Evolutionary conservation across 2,888 invertebrate species (phyloP), one percentile per base, ranked within the genome.

Genomic region (Congeria kusceri): DNA sequence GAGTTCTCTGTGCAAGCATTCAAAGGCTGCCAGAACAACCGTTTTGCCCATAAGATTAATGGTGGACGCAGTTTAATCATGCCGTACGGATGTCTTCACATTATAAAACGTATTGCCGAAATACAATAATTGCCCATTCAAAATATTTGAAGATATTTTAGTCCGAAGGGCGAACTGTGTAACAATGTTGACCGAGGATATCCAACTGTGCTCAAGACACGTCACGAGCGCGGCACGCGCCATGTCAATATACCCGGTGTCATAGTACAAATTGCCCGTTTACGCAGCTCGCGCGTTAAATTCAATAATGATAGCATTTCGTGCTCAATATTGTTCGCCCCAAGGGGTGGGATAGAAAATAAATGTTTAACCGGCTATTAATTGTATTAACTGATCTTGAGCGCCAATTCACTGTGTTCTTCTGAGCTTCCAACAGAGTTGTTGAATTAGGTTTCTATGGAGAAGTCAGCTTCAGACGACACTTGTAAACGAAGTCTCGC

Each of bases 401-500:
- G 80, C 72, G 63, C 57, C 44, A 70, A 47, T 64, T 47, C 67
- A 32, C 63, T 63, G 77, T 28, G 71, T 57, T 32, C 63, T 18
- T 28, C 53, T 44, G 53, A 65, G 61, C 32, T 46, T 65, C 83
- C 80, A 27, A 77, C 69, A 57, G 80, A 25, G 83, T 69, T 71
- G 61, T 77, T 75, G 75, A 80, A 77, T 68, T 74, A 66, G 75
- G 56, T 66, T 63, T 65, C 63, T 67, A 75, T 80, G 29, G 80
- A 68, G 49, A 58, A 72, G 63, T 67, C 79, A 62, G 58, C 44
- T 46, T 46, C 69, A 74, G 77, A 53, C 79, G 83, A 79, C 77
- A 83, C 83, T 83, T 83, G 76, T 77, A 44, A 69, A 67, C 73
- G 83, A 83, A 83, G 67, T 83, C 83, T 79, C 83, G 77, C 73